Evolutionary conservation across 1,140 invertebrate genomes (phyloP).

Genomic region (Asbolus verrucosus): DNA sequence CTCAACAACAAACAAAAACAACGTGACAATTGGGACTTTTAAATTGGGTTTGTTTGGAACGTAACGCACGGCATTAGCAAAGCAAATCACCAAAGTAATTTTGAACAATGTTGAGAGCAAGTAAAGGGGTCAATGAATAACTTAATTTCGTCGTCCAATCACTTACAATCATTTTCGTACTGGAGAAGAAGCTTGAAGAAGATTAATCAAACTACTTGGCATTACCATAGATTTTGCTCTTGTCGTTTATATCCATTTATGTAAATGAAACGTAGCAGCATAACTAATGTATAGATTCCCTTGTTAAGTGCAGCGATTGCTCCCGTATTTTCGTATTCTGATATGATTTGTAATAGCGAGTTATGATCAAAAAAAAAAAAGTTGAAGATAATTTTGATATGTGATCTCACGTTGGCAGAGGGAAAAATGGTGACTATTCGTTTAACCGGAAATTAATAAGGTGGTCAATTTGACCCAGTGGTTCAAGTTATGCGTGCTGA

Average conservation of each 20-base stretch:
- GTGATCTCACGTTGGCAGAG: not conserved
- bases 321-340: not conserved
- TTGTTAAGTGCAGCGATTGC: not conserved
- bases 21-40: conserved; percentile 11
- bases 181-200: not conserved
- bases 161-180: not conserved
- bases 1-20: conserved; percentile 37
- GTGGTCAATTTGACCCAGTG: not conserved
- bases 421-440: conserved; percentile 8
- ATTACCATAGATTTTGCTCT: conserved; percentile 25
- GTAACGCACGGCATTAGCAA: conserved; percentile 5
- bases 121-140: conserved; percentile 25
- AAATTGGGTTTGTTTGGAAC: conserved; percentile 21
- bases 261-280: conserved; percentile 15
- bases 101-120: not conserved
- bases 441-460: conserved; percentile 18
- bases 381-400: not conserved
- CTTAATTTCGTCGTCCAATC: not conserved
- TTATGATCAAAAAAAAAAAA: not conserved
- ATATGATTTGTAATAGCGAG: conserved; percentile 6
- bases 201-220: not conserved
- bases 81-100: conserved; percentile 17
- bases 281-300: no score
- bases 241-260: conserved; percentile 29
- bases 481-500: conserved; percentile 33